Evolutionary conservation across 2,888 invertebrate genomes (phyloP).

Genomic region (Choreutis nemorana): DNA sequence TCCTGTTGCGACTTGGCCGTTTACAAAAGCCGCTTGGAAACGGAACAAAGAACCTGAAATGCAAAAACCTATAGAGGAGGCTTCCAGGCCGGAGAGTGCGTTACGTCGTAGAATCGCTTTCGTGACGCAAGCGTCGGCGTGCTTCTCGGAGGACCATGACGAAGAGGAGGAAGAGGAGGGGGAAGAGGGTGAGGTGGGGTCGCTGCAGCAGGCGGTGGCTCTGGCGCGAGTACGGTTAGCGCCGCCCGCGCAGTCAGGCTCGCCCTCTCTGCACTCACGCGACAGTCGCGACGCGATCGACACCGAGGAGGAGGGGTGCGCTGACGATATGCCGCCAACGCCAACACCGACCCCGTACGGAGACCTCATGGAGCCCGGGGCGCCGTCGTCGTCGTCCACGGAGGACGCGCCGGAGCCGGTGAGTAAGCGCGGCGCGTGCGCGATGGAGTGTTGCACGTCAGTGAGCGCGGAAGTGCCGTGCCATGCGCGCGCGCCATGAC

Average conservation of each 20-base stretch:
- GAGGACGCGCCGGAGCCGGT: constrained; percentile 9
- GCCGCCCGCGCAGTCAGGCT: constrained; percentile 18
- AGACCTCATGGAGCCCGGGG: constrained; percentile 56
- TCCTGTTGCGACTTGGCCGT: constrained; percentile 59
- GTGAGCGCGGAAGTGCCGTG: constrained; percentile 39
- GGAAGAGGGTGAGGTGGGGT: constrained; percentile 50
- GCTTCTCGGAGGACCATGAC: constrained; percentile 60
- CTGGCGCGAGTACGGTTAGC: constrained; percentile 55
- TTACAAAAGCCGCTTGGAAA: constrained; percentile 63
- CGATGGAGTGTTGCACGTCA: constrained; percentile 20
- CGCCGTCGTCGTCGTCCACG: constrained; percentile 39
- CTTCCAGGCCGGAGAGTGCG: constrained; percentile 51
- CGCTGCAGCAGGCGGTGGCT: constrained; percentile 61
- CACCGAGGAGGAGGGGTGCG: constrained; percentile 53
- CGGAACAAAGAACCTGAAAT: constrained; percentile 41
- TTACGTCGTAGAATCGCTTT: constrained; percentile 60
- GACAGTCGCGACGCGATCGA: constrained; percentile 43
- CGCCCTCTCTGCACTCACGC: constrained; percentile 34
- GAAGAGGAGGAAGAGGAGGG: constrained; percentile 36
- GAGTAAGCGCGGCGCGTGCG: constrained; percentile 16
- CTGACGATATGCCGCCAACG: constrained; percentile 58
- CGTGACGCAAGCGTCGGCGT: constrained; percentile 59
- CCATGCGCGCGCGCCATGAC: constrained; percentile 64
- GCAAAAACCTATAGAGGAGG: constrained; percentile 50
- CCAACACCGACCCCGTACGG: too few relatives aligned